Evolutionary conservation across 2,113 vertebrate genomes (phyloP), one percentile per base, ranked within the genome.

Genomic region (Odobenus rosmarus): DNA sequence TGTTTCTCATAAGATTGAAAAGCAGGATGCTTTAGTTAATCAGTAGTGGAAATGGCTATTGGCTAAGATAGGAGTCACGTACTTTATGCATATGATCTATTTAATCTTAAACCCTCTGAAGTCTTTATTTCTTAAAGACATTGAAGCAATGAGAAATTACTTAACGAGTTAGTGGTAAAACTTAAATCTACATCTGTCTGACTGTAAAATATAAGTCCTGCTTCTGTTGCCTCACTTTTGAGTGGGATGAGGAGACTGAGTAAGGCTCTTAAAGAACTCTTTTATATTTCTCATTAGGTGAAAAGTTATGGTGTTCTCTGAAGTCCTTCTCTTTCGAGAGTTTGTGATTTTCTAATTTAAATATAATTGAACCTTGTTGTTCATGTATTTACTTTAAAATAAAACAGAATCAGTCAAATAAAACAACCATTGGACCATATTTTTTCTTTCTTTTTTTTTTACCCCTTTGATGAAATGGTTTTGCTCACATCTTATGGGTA

Each of bases 1-100:
- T 89, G 14, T 82, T 85, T 33, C 64, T 95, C 14, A 23, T 69
- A 57, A 90, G 71, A 57, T 90, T 87, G 53, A 81, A 95, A 95
- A 46, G 28, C n/a, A 42, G 14, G 28, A 79, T 71, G 28, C 28
- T 85, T 4, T 53, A 64, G 81, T 88, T 49, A 93, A 93, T 51
- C 39, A 89, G 1, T 53, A 85, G 62, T 72, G n/a, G 42, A 77
- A 85, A 36, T 90, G 86, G 42, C 31, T 7, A 1, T 53, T 18
- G 15, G 46, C 28, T 71, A 74, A 92, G 84, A 28, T 57, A 18
- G 49, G 36, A 90, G 46, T 93, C 61, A 81, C 18, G 31, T 72
- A 76, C 36, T 93, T 96, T 42, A 72, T 90, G 69, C 28, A 46
- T 83, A n/a, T 95, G 1, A 74, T 76, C 46, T 90, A 28, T 55